Evolutionary conservation across 2,888 invertebrate species (phyloP), one percentile per base, ranked within the genome.

Genomic region (Dendrolimus houi): DNA sequence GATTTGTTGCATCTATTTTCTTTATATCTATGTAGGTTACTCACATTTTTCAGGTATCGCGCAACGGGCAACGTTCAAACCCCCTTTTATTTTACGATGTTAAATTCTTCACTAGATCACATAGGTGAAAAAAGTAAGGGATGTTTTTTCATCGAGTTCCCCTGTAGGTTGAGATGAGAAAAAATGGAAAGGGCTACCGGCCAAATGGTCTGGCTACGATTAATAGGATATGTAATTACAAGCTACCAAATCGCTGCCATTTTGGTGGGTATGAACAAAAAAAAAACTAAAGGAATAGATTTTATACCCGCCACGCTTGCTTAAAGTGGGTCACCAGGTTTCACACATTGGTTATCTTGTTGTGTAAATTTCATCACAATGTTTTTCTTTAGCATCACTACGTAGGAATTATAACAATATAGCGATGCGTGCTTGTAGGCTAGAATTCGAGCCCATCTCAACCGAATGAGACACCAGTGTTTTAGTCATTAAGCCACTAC

Each of bases 41-140:
- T 64, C 71, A 68, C 73, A 77, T 74, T 80, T 77, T 67, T 74
- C 71, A 77, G 75, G 71, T 71, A 74, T 71, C 71, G 68, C 72
- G 65, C 70, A 61, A 69, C 77, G 78, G 80, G 78, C 74, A 77
- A 66, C 71, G 58, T 59, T 65, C 70, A 65, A 71, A 64, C 73
- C 81, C 84, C 83, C 82, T 78, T 85, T 85, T 88, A 87, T 87
- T 87, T 87, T 87, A 87, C 85, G 88, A 87, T 78, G 79, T 85
- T 86, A 87, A 88, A 88, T 88, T 88, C 88, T 87, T 87, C 80
- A 87, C 73, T 74, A 81, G 81, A 73, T 78, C 74, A 12, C 78
- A 81, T 82, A 84, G 84, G 83, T 81, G 82, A 75, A 83, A 85
- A 79, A 82, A 81, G 77, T 71, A 71, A 64, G 67, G 68, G 65